phyloP scores from a whole-genome alignment of 2,113 vertebrate genomes.

The Rhinichthys klamathensis region DNA sequence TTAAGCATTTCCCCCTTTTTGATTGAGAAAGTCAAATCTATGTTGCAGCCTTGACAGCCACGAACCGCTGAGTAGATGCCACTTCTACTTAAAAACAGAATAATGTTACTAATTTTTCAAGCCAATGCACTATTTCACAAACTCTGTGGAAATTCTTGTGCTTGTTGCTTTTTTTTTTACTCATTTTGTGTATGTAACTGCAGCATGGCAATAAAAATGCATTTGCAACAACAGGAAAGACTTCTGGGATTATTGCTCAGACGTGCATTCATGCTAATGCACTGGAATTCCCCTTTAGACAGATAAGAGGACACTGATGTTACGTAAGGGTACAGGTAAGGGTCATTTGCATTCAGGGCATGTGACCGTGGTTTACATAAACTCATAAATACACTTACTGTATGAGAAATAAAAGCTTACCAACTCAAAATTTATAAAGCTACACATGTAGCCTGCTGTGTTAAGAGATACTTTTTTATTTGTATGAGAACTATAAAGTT shows the following conservation, averaged over 20 bases:
- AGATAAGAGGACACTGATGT: neutral
- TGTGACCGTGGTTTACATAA: neutral
- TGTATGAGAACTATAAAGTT: neutral
- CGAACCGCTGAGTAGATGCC: conserved; percentile 22
- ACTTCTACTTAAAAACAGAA: conserved; percentile 9
- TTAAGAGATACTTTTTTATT: neutral
- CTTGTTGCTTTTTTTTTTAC: conserved; percentile 33
- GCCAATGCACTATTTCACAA: conserved; percentile 11
- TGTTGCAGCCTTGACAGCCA: conserved; percentile 6
- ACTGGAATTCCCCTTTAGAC: neutral
- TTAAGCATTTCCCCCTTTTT: neutral
- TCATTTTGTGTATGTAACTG: conserved; percentile 40
- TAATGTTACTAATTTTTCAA: conserved; percentile 33
- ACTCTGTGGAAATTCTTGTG: neutral
- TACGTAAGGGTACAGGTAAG: neutral
- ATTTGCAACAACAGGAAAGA: neutral
- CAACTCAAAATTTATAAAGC: neutral
- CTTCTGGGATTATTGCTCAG: neutral
- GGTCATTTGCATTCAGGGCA: neutral
- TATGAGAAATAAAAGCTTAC: neutral
- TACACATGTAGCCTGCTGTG: neutral
- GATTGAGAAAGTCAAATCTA: neutral
- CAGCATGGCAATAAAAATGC: conserved; percentile 47
- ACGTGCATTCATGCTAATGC: neutral
- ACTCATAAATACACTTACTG: neutral